Percentiles rank a stretch among this genome's conserved stretches.
Conservation (phyloP, 2,797 vertebrate genomes). For the Lacerta viridis region DNA sequence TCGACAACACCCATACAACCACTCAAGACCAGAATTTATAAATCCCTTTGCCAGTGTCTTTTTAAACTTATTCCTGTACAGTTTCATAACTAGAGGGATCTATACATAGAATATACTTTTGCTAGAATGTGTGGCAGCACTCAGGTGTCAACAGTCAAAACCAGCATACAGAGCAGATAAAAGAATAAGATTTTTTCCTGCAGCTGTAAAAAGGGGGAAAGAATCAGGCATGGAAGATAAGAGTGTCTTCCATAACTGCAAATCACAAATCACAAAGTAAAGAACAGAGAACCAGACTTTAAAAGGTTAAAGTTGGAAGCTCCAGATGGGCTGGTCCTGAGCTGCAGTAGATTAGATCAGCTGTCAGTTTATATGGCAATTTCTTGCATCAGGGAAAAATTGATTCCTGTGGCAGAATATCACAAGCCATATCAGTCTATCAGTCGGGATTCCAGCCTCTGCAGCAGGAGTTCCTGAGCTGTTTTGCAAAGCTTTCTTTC, state of each 20-base stretch:
- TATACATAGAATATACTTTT: neutral
- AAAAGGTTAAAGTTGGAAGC: neutral
- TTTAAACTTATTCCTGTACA: neutral
- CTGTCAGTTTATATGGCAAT: constrained; percentile 17
- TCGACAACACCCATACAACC: neutral
- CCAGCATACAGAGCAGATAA: neutral
- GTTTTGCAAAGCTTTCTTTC: neutral
- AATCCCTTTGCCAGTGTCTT: neutral
- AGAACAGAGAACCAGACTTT: neutral
- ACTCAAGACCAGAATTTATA: neutral
- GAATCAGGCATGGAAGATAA: neutral
- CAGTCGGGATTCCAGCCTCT: neutral
- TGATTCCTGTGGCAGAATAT: neutral
- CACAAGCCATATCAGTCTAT: neutral
- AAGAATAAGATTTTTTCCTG: neutral
- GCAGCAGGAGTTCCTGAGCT: neutral
- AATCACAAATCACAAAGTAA: constrained; percentile 28
- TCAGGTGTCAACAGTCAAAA: neutral
- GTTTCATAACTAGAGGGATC: neutral
- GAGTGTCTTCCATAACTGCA: neutral
- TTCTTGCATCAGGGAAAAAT: constrained; percentile 15
- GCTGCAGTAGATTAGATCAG: neutral
- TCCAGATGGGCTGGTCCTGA: neutral
- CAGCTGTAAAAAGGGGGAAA: neutral
- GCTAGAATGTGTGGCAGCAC: neutral